Base-by-base conservation (phyloP, 2,888 invertebrate species). In the Ophion ventricosus region DNA sequence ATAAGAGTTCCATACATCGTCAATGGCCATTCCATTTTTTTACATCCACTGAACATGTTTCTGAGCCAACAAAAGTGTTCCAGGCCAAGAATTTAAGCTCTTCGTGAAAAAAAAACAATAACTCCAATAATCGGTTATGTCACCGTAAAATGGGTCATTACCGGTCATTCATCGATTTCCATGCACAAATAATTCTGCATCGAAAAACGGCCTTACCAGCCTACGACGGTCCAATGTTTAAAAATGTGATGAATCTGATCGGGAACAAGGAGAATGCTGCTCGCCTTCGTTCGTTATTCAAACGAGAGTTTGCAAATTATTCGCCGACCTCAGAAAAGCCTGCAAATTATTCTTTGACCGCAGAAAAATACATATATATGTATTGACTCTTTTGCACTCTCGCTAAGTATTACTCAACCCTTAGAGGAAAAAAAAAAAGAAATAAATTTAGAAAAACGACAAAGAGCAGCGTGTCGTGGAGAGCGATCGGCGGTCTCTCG, bases 401-500 rank as follows among this genome's bases (percentile, higher is more conserved):
- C 35, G 20, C 40, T 0, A 10, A 40, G 40, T 14, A 49, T 54
- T 17, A 25, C 17, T 67, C 25, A 7, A 17, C 23, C 23, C 43
- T 49, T 25, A 8, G 35, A 35, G 59, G 17, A 73, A 54, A 43
- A 43, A 40, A 40, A 61, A 14, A 73, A 25, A 59, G 5, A 29
- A 26, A 14, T 17, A 43, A 59, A 59, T 20, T n/a, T 17, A 43
- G 73, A 35, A 4, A 35, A 35, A 35, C 7, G 26, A 35, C 17
- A 56, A 56, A 20, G 43, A 20, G 43, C 23, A 26, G 26, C 35
- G 25, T 4, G 35, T 57, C 40, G 72, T 49, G 61, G 43, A 64
- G 49, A 64, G 49, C 56, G 75, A 23, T 35, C 25, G 57, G n/a
- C n/a, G 61, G 3, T 43, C 64, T 26, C 77, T 43, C 72, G 72